phyloP scores from a whole-genome alignment of 1,140 invertebrate species.

The Marisa cornuarietis region DNA sequence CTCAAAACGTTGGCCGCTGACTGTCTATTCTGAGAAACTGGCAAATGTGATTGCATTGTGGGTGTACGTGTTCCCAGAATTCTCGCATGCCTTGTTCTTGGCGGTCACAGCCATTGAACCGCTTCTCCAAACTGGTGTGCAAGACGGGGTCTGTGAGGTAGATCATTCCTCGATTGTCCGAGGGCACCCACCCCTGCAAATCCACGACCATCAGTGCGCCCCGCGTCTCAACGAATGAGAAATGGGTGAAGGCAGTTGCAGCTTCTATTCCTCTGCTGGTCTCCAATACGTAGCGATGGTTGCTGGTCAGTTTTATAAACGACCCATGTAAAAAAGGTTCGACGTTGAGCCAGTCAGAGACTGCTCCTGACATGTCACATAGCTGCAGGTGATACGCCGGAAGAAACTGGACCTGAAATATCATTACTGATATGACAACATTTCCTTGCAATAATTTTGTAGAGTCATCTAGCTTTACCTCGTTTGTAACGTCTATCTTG shows the following conservation, averaged over 20 bases:
- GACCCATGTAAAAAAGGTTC: conserved; percentile 32
- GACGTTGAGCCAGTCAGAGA: conserved; percentile 32
- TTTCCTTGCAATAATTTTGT: too few relatives aligned
- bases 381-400: conserved; percentile 31
- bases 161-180: conserved; percentile 15
- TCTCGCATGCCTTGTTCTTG: conserved; percentile 24
- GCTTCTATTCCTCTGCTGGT: conserved; percentile 2
- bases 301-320: conserved; percentile 35
- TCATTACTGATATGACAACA: too few relatives aligned
- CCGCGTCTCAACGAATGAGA: conserved; percentile 21
- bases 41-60: conserved; percentile 34
- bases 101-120: conserved; percentile 20
- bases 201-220: conserved; percentile 33
- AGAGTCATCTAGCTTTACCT: too few relatives aligned
- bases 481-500: too few relatives aligned
- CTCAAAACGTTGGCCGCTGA: not conserved
- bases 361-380: conserved; percentile 6
- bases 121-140: conserved; percentile 8
- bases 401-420: conserved; percentile 25
- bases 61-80: conserved; percentile 30
- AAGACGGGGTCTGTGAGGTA: conserved; percentile 34
- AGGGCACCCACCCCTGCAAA: conserved; percentile 34
- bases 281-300: conserved; percentile 15
- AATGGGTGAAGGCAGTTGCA: conserved; percentile 33
- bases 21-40: conserved; percentile 18